A percentile compares a stretch with the other conserved stretches of the same genome.
Evolutionary conservation across 2,113 vertebrate species (phyloP).

Genomic region (Archilochus colubris): DNA sequence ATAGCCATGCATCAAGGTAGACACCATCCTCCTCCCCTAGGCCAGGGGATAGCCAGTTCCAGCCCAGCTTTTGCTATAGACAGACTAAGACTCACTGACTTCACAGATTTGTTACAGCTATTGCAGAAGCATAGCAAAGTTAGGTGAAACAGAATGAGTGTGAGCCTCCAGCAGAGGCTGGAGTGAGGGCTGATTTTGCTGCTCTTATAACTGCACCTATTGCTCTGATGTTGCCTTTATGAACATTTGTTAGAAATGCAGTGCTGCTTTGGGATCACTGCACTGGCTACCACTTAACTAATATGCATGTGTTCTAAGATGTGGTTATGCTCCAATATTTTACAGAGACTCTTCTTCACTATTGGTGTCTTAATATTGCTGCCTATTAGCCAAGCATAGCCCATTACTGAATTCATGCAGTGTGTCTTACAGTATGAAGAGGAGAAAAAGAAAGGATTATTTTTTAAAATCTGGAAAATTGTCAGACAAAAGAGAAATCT

Average conservation of each 20-base stretch:
- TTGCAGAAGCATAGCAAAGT: neutral
- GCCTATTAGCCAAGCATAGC: fast-evolving
- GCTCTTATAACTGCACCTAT: neutral
- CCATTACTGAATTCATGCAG: neutral
- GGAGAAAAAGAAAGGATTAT: neutral
- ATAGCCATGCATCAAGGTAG: neutral
- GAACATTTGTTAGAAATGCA: neutral
- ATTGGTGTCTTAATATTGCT: neutral
- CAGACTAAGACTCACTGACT: neutral
- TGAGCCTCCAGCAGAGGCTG: neutral
- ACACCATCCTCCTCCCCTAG: neutral
- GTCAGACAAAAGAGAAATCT: neutral
- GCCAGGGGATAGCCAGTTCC: neutral
- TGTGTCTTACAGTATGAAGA: neutral
- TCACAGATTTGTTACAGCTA: neutral
- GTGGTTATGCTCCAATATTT: neutral
- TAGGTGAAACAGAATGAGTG: neutral
- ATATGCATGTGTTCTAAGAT: neutral
- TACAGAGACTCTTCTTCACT: neutral
- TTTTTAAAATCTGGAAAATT: neutral
- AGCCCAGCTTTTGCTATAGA: neutral
- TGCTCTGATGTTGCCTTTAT: neutral
- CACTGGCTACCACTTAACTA: neutral
- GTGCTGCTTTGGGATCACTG: neutral
- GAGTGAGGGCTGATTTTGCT: neutral